Evolutionary conservation across 2,888 invertebrate species (phyloP).

Genomic region (Cordilura impudica): DNA sequence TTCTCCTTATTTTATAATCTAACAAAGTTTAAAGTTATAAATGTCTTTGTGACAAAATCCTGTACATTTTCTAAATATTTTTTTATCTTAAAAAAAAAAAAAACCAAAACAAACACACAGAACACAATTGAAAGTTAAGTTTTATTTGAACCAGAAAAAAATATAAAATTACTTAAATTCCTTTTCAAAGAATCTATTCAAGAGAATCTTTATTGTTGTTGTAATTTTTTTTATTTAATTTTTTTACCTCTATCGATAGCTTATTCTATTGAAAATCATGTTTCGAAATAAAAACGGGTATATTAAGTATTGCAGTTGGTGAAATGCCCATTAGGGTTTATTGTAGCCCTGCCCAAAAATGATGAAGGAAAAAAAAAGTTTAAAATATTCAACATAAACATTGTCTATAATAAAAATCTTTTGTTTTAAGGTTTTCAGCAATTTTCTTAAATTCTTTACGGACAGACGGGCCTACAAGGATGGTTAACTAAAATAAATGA

Average conservation of each 20-base stretch:
- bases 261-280: constrained; percentile 52
- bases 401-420: constrained; percentile 51
- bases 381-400: constrained; percentile 29
- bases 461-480: constrained; percentile 18
- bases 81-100: too few relatives aligned
- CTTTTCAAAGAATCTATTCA: neutral
- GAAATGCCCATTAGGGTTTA: constrained; percentile 24
- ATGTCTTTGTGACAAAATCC: too few relatives aligned
- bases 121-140: neutral
- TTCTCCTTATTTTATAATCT: too few relatives aligned
- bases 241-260: constrained; percentile 26
- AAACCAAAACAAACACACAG: neutral
- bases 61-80: too few relatives aligned
- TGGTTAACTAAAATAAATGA: neutral
- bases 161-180: neutral
- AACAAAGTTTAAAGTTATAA: too few relatives aligned
- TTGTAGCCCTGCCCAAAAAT: constrained; percentile 39
- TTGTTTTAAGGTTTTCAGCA: constrained; percentile 43
- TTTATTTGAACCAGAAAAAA: neutral
- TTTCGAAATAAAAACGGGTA: constrained; percentile 26
- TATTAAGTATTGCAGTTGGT: neutral
- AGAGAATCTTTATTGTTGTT: neutral
- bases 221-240: too few relatives aligned
- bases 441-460: constrained; percentile 40
- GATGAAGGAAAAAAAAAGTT: constrained; percentile 15